Evolutionary conservation across 2,888 invertebrate species (phyloP).

Genomic region (Nephrotoma appendiculata): DNA sequence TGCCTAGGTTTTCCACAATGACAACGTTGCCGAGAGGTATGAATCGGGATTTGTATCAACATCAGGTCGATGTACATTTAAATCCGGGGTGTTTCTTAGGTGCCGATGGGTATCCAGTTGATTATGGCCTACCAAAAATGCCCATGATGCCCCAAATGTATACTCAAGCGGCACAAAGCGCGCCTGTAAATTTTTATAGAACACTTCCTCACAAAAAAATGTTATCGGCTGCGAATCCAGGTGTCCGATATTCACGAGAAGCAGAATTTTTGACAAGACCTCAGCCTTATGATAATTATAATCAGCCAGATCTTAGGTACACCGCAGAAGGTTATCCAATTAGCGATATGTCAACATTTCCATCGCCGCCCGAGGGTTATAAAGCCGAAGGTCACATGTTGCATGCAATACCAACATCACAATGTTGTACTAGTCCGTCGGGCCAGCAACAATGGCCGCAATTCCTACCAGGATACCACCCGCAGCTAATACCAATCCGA

Average conservation of each 20-base stretch:
- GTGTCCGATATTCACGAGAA: constrained; percentile 44
- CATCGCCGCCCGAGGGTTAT: constrained; percentile 56
- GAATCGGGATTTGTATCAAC: constrained; percentile 38
- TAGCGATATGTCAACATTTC: constrained; percentile 39
- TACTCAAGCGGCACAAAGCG: constrained; percentile 27
- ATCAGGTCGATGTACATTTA: constrained; percentile 57
- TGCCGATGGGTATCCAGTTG: constrained; percentile 64
- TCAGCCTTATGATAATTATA: constrained; percentile 37
- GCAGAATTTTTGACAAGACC: constrained; percentile 46
- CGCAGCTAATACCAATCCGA: constrained; percentile 22
- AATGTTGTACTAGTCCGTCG: constrained; percentile 18
- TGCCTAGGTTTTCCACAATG: constrained; percentile 29
- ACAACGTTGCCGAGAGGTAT: constrained; percentile 36
- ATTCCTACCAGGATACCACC: constrained; percentile 36
- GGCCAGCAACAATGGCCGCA: constrained; percentile 35
- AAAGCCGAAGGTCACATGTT: constrained; percentile 40
- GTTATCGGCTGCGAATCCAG: constrained; percentile 37
- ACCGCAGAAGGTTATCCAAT: constrained; percentile 70
- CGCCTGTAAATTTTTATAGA: constrained; percentile 55
- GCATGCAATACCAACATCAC: constrained; percentile 1
- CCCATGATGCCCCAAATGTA: constrained; percentile 32
- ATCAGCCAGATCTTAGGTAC: constrained; percentile 45
- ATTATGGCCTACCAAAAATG: constrained; percentile 59
- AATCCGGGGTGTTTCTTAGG: constrained; percentile 64
- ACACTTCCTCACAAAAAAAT: constrained; percentile 61